Evolutionary conservation across 2,797 vertebrate species (phyloP).

Genomic region (Onychomys arenicola): DNA sequence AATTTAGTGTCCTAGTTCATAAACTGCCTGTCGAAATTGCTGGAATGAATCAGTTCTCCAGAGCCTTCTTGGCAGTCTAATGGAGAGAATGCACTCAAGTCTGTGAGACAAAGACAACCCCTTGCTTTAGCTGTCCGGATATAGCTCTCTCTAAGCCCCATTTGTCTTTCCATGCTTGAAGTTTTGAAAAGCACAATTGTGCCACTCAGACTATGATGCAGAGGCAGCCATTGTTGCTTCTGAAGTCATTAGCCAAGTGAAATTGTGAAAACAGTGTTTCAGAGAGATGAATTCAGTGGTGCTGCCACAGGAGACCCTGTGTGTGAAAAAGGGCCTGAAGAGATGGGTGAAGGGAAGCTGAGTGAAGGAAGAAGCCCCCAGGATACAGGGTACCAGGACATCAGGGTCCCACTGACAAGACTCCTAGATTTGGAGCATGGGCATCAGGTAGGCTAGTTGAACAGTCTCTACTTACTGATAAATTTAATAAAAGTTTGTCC

Average conservation of each 20-base stretch:
- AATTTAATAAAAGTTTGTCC: neutral
- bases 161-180: neutral
- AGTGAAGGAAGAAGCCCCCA: neutral
- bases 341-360: neutral
- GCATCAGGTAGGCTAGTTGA: neutral
- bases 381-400: neutral
- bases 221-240: neutral
- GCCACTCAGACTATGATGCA: neutral
- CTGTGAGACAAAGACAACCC: neutral
- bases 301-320: neutral
- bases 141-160: neutral
- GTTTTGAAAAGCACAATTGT: conserved; percentile 7
- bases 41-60: conserved; percentile 76
- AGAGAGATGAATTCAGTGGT: neutral
- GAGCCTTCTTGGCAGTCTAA: neutral
- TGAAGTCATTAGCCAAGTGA: neutral
- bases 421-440: neutral
- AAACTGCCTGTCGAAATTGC: neutral
- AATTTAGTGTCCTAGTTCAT: neutral
- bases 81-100: conserved; percentile 40
- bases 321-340: too few relatives aligned
- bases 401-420: neutral
- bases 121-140: neutral
- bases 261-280: neutral
- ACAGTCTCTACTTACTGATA: neutral